These are phyloP conservation scores for Heliconius himera DNA, from an alignment of 1,140 invertebrate genomes.

Conservation along the genomic window DNA sequence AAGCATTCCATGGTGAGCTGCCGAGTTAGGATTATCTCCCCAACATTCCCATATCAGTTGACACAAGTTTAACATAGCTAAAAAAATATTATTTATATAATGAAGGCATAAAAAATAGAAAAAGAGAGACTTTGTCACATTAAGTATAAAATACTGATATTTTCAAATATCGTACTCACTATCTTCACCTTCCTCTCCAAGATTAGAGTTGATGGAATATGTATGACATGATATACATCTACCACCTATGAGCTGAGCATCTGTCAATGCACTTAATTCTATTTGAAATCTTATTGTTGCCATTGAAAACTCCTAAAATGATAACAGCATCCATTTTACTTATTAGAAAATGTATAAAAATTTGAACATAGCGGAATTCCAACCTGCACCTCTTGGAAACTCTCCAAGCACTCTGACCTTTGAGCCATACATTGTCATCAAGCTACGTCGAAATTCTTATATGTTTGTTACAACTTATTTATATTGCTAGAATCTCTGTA, in stretches of 20 bases:
- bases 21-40: constrained; percentile 59
- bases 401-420: too few relatives aligned
- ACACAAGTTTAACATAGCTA: constrained; percentile 76
- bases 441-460: too few relatives aligned
- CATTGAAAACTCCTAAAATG: constrained; percentile 71
- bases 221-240: constrained; percentile 75
- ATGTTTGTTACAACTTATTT: too few relatives aligned
- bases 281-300: constrained; percentile 78
- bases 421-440: too few relatives aligned
- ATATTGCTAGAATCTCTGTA: too few relatives aligned
- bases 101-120: too few relatives aligned
- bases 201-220: constrained; percentile 65
- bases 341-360: background rate
- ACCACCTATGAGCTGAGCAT: constrained; percentile 59
- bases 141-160: too few relatives aligned
- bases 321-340: constrained; percentile 14
- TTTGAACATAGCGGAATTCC: background rate
- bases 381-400: too few relatives aligned
- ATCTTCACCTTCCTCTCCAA: constrained; percentile 77
- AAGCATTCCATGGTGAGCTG: constrained; percentile 77
- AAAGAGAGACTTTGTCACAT: too few relatives aligned
- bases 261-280: constrained; percentile 63
- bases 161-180: constrained; percentile 55
- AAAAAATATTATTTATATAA: constrained; percentile 30
- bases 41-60: constrained; percentile 79